Percentiles rank a stretch among this genome's conserved stretches.
These are phyloP conservation scores for Phrynosoma platyrhinos DNA, from an alignment of 2,113 vertebrate genomes.

Conservation along the genomic window DNA sequence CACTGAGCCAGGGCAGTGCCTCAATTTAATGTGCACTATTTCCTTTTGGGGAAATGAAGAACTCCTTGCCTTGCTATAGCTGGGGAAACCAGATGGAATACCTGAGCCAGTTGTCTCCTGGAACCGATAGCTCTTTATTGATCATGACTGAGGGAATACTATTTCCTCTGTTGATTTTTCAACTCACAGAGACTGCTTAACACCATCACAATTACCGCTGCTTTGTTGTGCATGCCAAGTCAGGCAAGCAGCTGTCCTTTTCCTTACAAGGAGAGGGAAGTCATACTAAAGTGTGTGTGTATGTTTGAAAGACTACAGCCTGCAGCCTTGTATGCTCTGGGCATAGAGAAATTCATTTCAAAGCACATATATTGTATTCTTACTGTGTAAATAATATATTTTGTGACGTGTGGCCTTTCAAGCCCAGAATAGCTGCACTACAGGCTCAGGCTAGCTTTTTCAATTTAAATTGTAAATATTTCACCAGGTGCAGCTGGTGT, in stretches of 20 bases:
- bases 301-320: neutral
- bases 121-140: slow-evolving; percentile 11
- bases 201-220: neutral
- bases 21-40: too few species aligned
- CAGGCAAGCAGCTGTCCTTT: slow-evolving; percentile 1
- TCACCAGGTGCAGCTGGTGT: neutral
- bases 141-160: slow-evolving; percentile 35
- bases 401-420: slow-evolving; percentile 40
- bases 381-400: slow-evolving; percentile 46
- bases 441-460: slow-evolving; percentile 41
- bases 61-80: neutral
- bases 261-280: slow-evolving; percentile 22
- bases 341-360: slow-evolving; percentile 17
- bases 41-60: slow-evolving; percentile 3
- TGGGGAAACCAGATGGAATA: slow-evolving; percentile 1
- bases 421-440: slow-evolving; percentile 23
- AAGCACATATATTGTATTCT: neutral
- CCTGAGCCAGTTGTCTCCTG: neutral
- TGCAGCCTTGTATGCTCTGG: neutral
- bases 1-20: too few species aligned
- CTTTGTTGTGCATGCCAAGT: slow-evolving; percentile 24
- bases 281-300: neutral
- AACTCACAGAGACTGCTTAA: slow-evolving; percentile 11
- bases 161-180: neutral
- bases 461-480: slow-evolving; percentile 50